Conservation (phyloP, 1,140 invertebrate genomes). For the Dreissena rostriformis region DNA sequence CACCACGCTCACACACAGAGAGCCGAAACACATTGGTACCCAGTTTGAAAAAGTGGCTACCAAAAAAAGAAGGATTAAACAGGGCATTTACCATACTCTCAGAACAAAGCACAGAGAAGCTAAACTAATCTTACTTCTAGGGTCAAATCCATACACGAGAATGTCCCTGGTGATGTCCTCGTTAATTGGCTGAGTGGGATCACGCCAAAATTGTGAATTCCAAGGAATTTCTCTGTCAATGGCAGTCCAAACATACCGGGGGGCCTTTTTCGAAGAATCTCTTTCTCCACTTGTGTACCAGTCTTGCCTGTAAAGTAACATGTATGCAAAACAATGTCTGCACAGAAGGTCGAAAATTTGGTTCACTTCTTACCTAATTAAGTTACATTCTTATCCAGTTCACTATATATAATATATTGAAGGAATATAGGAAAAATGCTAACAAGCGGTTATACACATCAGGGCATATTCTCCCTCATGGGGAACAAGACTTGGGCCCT, state of each 20-base stretch:
- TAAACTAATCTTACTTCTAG: neutral
- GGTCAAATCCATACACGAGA: conserved; percentile 30
- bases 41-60: neutral
- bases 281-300: conserved; percentile 64
- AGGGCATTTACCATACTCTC: neutral
- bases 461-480: no score
- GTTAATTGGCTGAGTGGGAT: conserved; percentile 14
- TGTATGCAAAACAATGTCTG: no score
- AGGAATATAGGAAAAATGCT: no score
- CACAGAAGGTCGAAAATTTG: no score
- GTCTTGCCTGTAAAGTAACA: conserved; percentile 35
- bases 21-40: neutral
- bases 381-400: no score
- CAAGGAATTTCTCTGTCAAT: conserved; percentile 14
- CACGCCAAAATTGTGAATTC: conserved; percentile 18
- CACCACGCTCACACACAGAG: no score
- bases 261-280: neutral
- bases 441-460: no score
- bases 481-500: no score
- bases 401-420: no score
- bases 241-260: conserved; percentile 38
- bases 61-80: neutral
- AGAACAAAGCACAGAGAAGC: neutral
- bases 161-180: conserved; percentile 27
- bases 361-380: no score